Percentiles rank a stretch among this genome's conserved stretches.
Evolutionary conservation across 2,888 invertebrate genomes (phyloP).

Genomic region (Callosobruchus maculatus): DNA sequence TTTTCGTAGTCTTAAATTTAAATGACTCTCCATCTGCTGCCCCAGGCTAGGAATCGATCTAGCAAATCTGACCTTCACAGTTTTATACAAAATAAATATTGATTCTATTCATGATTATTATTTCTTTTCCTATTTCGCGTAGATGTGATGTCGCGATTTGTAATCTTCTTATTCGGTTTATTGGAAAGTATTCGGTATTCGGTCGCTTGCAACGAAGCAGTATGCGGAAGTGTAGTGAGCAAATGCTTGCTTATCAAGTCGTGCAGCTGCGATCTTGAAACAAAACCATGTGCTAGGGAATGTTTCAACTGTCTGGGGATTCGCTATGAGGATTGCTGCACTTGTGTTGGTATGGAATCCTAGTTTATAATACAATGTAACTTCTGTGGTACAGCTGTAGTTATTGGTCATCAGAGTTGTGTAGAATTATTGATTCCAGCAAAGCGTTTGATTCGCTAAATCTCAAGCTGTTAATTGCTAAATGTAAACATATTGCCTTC

Average conservation of each 20-base stretch:
- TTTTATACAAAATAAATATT: not conserved
- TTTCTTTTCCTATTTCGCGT: not conserved
- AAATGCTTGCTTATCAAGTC: conserved; percentile 95
- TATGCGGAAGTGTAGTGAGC: conserved; percentile 93
- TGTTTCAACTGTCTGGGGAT: conserved; percentile 87
- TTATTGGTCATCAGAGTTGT: no score
- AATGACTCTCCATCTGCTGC: not conserved
- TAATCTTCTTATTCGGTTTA: not conserved
- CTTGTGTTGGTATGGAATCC: conserved; percentile 85
- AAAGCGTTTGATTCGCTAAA: no score
- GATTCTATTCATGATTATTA: not conserved
- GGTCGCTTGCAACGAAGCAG: conserved; percentile 78
- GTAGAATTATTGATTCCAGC: no score
- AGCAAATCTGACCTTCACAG: not conserved
- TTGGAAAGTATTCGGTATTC: not conserved
- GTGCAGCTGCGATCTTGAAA: conserved; percentile 82
- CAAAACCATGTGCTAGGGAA: conserved; percentile 76
- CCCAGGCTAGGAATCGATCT: not conserved
- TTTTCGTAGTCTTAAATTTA: no score
- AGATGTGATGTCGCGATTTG: not conserved
- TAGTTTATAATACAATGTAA: not conserved
- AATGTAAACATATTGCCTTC: no score
- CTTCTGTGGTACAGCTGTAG: not conserved
- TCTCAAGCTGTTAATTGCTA: no score
- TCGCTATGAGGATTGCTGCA: conserved; percentile 91